These are phyloP conservation scores for Heterochromis multidens DNA, from an alignment of 2,113 vertebrate genomes.

Conservation along the genomic window DNA sequence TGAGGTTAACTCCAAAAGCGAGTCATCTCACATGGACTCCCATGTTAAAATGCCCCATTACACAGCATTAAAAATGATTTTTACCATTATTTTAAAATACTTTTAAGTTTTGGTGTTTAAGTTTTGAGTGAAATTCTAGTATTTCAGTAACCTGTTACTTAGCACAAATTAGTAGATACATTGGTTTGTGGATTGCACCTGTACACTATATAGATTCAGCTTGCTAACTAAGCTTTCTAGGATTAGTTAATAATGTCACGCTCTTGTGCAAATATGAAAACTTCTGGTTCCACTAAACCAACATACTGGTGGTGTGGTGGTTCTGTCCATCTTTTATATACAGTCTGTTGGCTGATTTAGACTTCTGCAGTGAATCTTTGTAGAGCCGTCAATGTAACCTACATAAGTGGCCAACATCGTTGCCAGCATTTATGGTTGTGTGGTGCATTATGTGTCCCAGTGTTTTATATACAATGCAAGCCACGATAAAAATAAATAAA, in stretches of 20 bases:
- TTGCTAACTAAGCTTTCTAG: neutral
- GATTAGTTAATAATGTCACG: neutral
- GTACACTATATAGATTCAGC: neutral
- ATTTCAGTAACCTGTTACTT: no score
- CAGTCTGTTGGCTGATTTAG: neutral
- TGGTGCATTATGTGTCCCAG: no score
- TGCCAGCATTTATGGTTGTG: no score
- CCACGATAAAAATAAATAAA: neutral
- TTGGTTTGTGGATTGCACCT: neutral
- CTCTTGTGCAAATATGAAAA: neutral
- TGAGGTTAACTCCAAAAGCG: no score
- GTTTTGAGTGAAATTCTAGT: neutral
- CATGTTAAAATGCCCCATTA: neutral
- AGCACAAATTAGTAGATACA: no score
- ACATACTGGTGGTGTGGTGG: no score
- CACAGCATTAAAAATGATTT: neutral
- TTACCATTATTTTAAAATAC: neutral
- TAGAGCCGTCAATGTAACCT: no score
- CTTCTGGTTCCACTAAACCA: neutral
- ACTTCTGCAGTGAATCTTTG: neutral
- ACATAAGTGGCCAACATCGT: no score
- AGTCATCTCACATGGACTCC: no score
- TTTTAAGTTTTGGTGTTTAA: neutral
- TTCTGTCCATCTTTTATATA: neutral
- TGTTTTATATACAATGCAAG: neutral